Base-by-base conservation (phyloP, 1,140 invertebrate species). In the Zaprionus lachaisei region DNA sequence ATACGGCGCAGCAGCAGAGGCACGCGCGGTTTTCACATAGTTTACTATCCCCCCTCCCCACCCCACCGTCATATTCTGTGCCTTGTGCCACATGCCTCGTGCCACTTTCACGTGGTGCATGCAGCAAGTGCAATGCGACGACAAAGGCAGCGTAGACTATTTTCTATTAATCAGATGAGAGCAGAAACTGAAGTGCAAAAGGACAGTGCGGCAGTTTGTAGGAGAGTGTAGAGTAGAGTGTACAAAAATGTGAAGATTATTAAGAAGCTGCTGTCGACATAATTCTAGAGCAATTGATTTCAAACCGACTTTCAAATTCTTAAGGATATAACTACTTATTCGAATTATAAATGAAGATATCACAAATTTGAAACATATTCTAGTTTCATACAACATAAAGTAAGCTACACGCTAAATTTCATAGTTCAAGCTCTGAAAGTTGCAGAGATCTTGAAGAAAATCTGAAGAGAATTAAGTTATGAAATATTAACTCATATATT, bases 121-220 rank as follows among this genome's bases (percentile, higher is more conserved):
- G 41, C n/a, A n/a, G 49, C 65, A 55, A 80, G 79, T 74, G 81
- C 80, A 70, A 65, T 87, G 80, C 83, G 80, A 68, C 76, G 34
- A 47, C 72, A 24, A 76, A 79, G 63, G 34, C 76, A 86, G 71
- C 82, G 80, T 66, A 67, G 73, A 62, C 63, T 65, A 37, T 64
- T 44, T 31, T 34, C 26, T 24, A 14, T 38, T 26, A 24, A 22
- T 31, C 41, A 58, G 17, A 47, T 17, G 41, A 47, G 41, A 17
- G 41, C 41, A 6, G 7, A n/a, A 51, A 22, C 24, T 57, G 41
- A 26, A 28, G 15, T 28, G 22, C 2, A 38, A 44, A 37, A 56
- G 2, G 3, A 49, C 56, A 38, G 9, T 31, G 17, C 44, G 7
- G 3, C 17, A 15, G 7, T 22, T 14, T 47, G n/a, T 47, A 47